Conservation (phyloP, 2,888 invertebrate genomes). For the Hartigia nigra region DNA sequence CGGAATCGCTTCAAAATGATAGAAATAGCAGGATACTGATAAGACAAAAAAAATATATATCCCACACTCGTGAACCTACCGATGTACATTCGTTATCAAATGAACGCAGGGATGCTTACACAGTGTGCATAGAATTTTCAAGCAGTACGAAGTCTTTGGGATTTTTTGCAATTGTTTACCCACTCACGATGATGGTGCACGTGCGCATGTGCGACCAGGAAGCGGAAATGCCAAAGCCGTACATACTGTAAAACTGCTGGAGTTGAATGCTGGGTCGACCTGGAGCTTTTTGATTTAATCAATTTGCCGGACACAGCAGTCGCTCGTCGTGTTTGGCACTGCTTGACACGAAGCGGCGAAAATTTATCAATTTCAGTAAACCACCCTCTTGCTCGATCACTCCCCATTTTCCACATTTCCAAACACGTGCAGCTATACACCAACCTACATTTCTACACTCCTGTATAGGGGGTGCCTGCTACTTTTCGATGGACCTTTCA, state of each 20-base stretch:
- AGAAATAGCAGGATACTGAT: neutral
- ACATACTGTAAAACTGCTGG: neutral
- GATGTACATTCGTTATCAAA: neutral
- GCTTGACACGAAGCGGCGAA: conserved; percentile 32
- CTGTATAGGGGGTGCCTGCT: neutral
- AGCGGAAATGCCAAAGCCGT: neutral
- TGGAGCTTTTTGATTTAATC: conserved; percentile 43
- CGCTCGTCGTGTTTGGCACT: conserved; percentile 22
- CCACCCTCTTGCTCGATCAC: conserved; percentile 19
- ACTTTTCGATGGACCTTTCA: neutral
- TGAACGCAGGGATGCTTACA: neutral
- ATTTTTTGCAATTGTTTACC: neutral
- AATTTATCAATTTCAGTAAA: conserved; percentile 43
- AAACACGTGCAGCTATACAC: conserved; percentile 5
- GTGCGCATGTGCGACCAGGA: neutral
- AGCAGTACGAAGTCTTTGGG: neutral
- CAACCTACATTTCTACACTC: neutral
- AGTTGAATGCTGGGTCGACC: neutral
- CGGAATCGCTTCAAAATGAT: neutral
- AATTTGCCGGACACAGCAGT: conserved; percentile 37
- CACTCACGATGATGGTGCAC: neutral
- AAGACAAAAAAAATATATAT: neutral
- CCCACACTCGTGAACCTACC: neutral
- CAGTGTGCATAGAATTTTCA: neutral
- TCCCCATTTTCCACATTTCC: neutral